phyloP scores from a whole-genome alignment of 2,113 vertebrate species.

The Corapipo altera region DNA sequence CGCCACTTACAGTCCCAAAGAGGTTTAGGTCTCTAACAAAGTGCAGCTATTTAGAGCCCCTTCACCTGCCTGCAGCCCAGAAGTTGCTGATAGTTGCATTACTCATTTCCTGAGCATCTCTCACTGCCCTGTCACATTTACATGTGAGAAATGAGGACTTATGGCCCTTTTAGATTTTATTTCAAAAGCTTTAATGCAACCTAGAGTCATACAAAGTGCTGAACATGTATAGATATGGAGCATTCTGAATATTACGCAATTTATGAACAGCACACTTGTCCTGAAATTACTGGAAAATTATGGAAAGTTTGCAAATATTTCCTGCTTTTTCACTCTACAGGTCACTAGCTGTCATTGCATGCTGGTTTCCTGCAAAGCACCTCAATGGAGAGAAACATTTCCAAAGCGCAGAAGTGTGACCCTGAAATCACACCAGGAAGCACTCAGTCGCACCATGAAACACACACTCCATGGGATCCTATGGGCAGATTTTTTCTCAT shows the following conservation, averaged over 20 bases:
- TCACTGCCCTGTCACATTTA: background rate
- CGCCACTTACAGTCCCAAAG: background rate
- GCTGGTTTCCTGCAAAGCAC: background rate
- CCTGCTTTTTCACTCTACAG: background rate
- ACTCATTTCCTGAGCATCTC: background rate
- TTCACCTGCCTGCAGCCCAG: background rate
- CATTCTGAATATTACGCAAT: background rate
- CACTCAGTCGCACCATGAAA: rapidly evolving
- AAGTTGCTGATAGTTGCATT: background rate
- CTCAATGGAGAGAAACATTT: background rate
- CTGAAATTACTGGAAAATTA: background rate
- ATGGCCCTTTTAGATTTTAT: background rate
- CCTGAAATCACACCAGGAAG: background rate
- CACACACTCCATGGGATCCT: background rate
- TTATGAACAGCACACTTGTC: background rate
- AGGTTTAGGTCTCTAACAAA: background rate
- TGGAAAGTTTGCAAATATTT: background rate
- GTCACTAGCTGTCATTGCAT: background rate
- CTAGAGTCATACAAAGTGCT: background rate
- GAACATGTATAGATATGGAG: background rate
- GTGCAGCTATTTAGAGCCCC: background rate
- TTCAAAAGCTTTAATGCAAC: background rate
- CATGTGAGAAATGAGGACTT: background rate
- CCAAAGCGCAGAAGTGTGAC: background rate
- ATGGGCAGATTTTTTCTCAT: background rate